Conservation (phyloP, 2,113 vertebrate genomes). For the Engraulis encrasicolus region DNA sequence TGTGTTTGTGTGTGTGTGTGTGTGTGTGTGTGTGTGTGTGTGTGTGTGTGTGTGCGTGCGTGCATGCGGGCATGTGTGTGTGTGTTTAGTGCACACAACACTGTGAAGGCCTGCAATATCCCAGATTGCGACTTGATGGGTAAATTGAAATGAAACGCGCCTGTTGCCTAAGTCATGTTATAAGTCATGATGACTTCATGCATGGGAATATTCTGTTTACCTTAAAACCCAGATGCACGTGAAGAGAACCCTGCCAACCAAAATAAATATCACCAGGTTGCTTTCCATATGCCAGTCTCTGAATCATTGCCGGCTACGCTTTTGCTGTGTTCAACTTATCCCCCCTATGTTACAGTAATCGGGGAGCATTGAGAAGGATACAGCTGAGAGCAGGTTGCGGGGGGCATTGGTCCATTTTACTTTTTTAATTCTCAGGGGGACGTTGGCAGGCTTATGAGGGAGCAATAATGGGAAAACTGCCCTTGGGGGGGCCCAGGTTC, state of each 20-base stretch:
- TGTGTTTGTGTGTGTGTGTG: neutral
- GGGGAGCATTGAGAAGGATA: too few relatives aligned
- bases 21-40: too few relatives aligned
- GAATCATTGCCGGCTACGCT: neutral
- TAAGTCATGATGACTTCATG: constrained; percentile 1
- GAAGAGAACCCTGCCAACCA: neutral
- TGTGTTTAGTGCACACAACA: too few relatives aligned
- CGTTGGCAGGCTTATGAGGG: too few relatives aligned
- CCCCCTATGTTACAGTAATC: neutral
- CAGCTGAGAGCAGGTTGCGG: too few relatives aligned
- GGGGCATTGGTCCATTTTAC: too few relatives aligned
- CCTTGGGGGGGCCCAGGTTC: too few relatives aligned
- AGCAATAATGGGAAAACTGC: too few relatives aligned
- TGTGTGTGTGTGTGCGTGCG: too few relatives aligned
- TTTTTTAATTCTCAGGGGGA: too few relatives aligned
- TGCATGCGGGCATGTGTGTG: too few relatives aligned
- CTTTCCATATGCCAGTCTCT: constrained; percentile 7
- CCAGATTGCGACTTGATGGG: neutral
- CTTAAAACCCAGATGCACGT: neutral
- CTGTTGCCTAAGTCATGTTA: neutral
- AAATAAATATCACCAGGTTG: constrained; percentile 2
- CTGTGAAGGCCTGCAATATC: neutral
- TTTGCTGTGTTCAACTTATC: too few relatives aligned
- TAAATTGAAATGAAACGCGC: neutral
- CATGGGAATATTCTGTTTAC: neutral